A percentile compares a stretch with the other conserved stretches of the same genome.
phyloP scores from a whole-genome alignment of 2,888 invertebrate species.

The Metallyticus violacea region DNA sequence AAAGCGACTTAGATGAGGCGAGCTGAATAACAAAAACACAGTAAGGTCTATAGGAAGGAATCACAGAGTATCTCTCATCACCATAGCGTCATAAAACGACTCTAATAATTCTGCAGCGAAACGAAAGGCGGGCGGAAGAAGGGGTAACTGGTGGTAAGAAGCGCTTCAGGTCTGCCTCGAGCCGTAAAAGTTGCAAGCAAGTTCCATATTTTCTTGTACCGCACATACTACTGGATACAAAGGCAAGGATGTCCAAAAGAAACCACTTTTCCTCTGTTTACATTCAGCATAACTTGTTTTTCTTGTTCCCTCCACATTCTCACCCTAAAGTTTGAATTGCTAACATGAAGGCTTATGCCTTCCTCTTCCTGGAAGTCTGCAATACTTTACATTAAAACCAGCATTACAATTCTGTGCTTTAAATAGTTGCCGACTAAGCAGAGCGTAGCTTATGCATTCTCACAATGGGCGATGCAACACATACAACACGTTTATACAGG shows the following conservation, averaged over 20 bases:
- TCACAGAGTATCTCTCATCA: not conserved
- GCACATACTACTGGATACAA: not conserved
- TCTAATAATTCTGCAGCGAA: slow-evolving; percentile 1
- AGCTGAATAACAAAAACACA: too few species aligned
- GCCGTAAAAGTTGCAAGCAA: slow-evolving; percentile 7
- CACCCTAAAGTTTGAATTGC: not conserved
- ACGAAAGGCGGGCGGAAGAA: slow-evolving; percentile 4
- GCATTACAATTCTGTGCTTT: too few species aligned
- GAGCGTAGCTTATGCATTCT: too few species aligned
- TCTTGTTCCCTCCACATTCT: too few species aligned
- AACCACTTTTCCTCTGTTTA: not conserved
- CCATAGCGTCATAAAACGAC: slow-evolving; percentile 6
- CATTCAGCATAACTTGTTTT: too few species aligned
- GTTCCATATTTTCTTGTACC: slow-evolving; percentile 7
- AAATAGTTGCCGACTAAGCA: too few species aligned
- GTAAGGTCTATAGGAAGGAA: not conserved
- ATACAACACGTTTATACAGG: too few species aligned
- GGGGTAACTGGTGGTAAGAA: slow-evolving; percentile 3
- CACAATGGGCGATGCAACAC: too few species aligned
- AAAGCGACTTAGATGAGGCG: too few species aligned
- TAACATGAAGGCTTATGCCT: not conserved
- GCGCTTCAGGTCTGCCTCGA: not conserved
- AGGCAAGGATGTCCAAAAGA: not conserved
- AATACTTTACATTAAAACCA: too few species aligned
- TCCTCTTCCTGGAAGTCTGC: not conserved